Evolutionary conservation across 2,797 vertebrate species (phyloP).

Genomic region (Chaunax sp.): DNA sequence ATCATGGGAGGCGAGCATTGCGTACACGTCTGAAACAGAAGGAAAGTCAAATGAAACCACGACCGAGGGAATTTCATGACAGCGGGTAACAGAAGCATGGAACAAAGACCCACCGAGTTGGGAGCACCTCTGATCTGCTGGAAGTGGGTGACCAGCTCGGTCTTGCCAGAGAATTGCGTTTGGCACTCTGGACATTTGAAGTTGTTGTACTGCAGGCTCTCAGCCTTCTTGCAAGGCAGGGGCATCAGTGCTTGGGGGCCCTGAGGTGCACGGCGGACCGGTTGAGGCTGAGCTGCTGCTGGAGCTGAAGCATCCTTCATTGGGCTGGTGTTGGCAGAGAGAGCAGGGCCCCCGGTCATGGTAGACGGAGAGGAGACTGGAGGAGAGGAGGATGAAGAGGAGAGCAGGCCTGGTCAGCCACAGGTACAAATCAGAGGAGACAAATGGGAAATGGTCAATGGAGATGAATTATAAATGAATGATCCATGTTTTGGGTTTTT

Average conservation of each 20-base stretch:
- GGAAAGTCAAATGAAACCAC: neutral
- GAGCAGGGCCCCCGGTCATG: conserved; percentile 52
- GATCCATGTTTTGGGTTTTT: neutral
- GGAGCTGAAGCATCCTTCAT: conserved; percentile 76
- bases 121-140: conserved; percentile 87
- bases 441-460: conserved; percentile 48
- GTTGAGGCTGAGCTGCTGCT: conserved; percentile 67
- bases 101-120: conserved; percentile 79
- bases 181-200: conserved; percentile 93
- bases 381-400: conserved; percentile 79
- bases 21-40: conserved; percentile 85
- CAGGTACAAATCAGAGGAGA: conserved; percentile 41
- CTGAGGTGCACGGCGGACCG: conserved; percentile 79
- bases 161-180: conserved; percentile 89
- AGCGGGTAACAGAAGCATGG: neutral
- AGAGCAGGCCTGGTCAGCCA: conserved; percentile 78
- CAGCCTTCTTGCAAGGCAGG: conserved; percentile 77
- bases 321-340: conserved; percentile 74
- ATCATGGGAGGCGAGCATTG: conserved; percentile 93
- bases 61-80: neutral
- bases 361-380: conserved; percentile 78
- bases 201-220: conserved; percentile 87
- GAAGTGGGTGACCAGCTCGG: conserved; percentile 92
- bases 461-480: conserved; percentile 39
- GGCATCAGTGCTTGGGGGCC: conserved; percentile 87